Conservation (phyloP, 2,888 invertebrate species). For the Ennomos fuscantarius region DNA sequence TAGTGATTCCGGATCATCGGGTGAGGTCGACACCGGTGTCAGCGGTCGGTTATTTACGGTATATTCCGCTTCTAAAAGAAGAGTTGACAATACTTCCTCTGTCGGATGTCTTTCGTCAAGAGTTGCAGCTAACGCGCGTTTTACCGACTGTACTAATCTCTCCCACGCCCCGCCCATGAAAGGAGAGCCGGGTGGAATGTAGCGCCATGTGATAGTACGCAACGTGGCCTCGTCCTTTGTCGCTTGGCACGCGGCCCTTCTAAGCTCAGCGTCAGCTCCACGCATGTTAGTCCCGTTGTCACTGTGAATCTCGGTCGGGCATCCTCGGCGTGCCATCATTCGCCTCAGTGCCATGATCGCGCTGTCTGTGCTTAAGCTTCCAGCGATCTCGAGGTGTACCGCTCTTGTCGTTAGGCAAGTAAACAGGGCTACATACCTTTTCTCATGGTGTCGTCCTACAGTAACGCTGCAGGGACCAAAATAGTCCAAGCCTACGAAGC, state of each 20-base stretch:
- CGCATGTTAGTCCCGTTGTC: constrained; percentile 30
- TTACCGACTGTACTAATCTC: constrained; percentile 22
- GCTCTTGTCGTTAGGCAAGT: not conserved
- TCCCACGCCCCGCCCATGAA: constrained; percentile 33
- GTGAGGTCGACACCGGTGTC: constrained; percentile 16
- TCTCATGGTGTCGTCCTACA: constrained; percentile 25
- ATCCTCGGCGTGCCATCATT: constrained; percentile 23
- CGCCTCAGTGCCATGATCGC: constrained; percentile 22
- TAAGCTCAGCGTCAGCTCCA: constrained; percentile 10
- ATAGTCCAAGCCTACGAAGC: constrained; percentile 32
- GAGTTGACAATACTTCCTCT: constrained; percentile 20
- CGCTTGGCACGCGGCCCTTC: not conserved
- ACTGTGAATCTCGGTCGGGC: constrained; percentile 16
- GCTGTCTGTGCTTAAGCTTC: not conserved
- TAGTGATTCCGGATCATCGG: constrained; percentile 14
- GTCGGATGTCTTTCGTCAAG: constrained; percentile 14
- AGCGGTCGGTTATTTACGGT: constrained; percentile 27
- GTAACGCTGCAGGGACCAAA: constrained; percentile 32
- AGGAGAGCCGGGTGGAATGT: constrained; percentile 28
- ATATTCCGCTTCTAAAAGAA: constrained; percentile 29
- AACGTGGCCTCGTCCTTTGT: constrained; percentile 4
- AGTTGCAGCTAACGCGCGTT: constrained; percentile 19
- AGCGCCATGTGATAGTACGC: constrained; percentile 10
- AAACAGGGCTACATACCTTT: constrained; percentile 6
- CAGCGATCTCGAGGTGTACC: not conserved